phyloP scores from a whole-genome alignment of 2,888 invertebrate species.

The Brachynemurus nebulosus region DNA sequence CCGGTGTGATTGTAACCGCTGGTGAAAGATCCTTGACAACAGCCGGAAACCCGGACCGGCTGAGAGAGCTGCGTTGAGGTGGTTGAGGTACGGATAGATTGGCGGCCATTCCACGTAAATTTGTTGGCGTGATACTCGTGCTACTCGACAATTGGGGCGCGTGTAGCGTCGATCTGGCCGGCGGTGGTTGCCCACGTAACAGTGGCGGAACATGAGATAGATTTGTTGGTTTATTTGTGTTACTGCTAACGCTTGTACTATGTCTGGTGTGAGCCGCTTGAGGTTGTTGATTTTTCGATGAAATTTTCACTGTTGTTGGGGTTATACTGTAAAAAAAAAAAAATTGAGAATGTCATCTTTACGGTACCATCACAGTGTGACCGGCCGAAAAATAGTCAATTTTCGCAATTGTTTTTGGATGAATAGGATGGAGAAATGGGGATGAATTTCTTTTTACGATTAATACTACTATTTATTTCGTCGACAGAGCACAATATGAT shows the following conservation, averaged over 20 bases:
- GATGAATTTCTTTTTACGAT: background rate
- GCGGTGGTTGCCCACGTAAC: constrained; percentile 38
- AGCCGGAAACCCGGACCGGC: constrained; percentile 28
- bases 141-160: constrained; percentile 27
- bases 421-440: too few species aligned
- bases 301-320: constrained; percentile 32
- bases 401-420: too few species aligned
- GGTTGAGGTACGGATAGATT: constrained; percentile 32
- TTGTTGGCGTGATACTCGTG: constrained; percentile 37
- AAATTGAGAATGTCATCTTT: too few species aligned
- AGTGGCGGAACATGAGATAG: constrained; percentile 31
- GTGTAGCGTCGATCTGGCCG: constrained; percentile 34
- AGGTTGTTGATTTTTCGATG: constrained; percentile 26
- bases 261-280: constrained; percentile 32
- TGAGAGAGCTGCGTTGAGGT: constrained; percentile 25
- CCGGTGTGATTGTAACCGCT: constrained; percentile 62
- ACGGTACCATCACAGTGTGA: too few species aligned
- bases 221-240: constrained; percentile 22
- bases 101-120: constrained; percentile 31
- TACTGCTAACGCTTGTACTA: constrained; percentile 14
- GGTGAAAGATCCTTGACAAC: constrained; percentile 37
- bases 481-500: too few species aligned
- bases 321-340: constrained; percentile 27
- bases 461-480: too few species aligned
- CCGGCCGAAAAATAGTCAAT: too few species aligned